Conservation (phyloP, 2,888 invertebrate genomes). For the Phoenoteleia sp. region DNA sequence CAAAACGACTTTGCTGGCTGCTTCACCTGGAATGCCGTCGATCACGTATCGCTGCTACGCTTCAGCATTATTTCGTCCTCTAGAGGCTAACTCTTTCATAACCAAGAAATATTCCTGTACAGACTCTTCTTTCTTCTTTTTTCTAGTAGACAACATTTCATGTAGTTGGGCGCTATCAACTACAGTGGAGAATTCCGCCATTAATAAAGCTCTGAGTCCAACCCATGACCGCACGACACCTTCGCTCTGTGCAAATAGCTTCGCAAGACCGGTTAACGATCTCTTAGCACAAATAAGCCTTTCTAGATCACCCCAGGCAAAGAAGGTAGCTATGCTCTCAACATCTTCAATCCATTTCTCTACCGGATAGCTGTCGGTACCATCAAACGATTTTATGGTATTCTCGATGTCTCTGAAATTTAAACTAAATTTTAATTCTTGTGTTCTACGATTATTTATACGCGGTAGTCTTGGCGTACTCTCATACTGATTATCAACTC, state of each 20-base stretch:
- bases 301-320: constrained; percentile 34
- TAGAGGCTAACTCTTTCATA: constrained; percentile 42
- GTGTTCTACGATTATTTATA: background rate
- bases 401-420: background rate
- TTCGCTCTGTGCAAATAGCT: constrained; percentile 24
- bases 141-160: background rate
- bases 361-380: constrained; percentile 7
- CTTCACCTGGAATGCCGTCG: background rate
- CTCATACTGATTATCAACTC: background rate
- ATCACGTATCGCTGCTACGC: constrained; percentile 50
- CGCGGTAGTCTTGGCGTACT: background rate
- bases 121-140: constrained; percentile 8
- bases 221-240: constrained; percentile 14
- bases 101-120: constrained; percentile 46
- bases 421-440: background rate
- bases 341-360: constrained; percentile 1
- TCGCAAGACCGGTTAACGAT: constrained; percentile 38
- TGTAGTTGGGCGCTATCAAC: constrained; percentile 20
- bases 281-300: constrained; percentile 26
- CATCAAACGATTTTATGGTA: constrained; percentile 5
- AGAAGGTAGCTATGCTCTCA: background rate
- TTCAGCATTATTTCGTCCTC: constrained; percentile 27
- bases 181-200: constrained; percentile 16
- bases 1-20: background rate
- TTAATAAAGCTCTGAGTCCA: background rate